Conservation (phyloP, 2,888 invertebrate species). For the Rhopalosiphum nymphaeae region DNA sequence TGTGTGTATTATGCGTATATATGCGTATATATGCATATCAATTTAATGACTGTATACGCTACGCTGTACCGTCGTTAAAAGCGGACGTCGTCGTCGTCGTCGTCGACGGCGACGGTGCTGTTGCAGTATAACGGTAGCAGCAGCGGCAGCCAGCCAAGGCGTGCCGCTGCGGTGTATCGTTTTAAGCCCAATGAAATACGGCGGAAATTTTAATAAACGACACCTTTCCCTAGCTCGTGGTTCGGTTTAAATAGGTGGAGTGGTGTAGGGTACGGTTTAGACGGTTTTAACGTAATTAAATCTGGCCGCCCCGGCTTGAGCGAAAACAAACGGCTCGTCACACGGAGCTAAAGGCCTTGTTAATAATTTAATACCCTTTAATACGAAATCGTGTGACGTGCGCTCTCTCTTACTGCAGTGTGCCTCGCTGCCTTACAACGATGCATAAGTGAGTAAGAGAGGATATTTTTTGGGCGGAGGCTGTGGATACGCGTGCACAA, state of each 20-base stretch:
- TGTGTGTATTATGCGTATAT: constrained; percentile 9
- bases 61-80: constrained; percentile 50
- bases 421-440: neutral
- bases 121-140: constrained; percentile 65
- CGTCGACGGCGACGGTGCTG: constrained; percentile 70
- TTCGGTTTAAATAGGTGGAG: neutral
- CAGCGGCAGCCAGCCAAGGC: constrained; percentile 37
- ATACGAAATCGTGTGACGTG: constrained; percentile 60
- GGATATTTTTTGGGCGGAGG: neutral
- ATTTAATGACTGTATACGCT: constrained; percentile 42
- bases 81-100: constrained; percentile 70
- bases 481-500: constrained; percentile 18
- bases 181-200: constrained; percentile 54
- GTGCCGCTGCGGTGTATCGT: constrained; percentile 69
- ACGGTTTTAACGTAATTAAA: constrained; percentile 64
- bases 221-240: constrained; percentile 31
- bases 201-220: constrained; percentile 63
- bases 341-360: constrained; percentile 58
- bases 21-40: constrained; percentile 20
- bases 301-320: constrained; percentile 54
- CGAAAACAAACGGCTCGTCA: constrained; percentile 64
- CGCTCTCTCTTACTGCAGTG: neutral
- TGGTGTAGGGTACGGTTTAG: constrained; percentile 27
- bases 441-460: neutral
- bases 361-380: constrained; percentile 65